Conservation (phyloP, 2,797 vertebrate genomes). For the Morelia viridis region DNA sequence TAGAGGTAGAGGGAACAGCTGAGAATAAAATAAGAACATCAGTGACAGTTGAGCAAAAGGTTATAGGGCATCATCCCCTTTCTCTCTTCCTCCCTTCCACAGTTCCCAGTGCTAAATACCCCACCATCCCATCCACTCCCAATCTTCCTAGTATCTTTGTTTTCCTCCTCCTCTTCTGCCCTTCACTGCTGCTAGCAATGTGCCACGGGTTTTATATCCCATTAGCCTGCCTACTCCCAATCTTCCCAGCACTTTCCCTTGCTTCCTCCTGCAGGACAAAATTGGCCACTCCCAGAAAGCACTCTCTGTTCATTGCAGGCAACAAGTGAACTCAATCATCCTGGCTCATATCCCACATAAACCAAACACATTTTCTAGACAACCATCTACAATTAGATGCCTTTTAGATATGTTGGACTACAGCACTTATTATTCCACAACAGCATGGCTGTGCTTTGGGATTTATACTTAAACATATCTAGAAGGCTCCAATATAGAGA, state of each 20-base stretch:
- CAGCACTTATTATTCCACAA: background rate
- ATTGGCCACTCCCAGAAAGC: background rate
- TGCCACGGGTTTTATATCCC: background rate
- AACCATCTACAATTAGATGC: background rate
- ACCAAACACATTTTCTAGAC: background rate
- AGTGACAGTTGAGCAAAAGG: background rate
- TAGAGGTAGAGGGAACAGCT: background rate
- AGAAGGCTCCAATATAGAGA: background rate
- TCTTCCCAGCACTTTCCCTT: background rate
- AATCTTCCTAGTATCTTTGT: background rate
- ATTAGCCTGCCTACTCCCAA: background rate
- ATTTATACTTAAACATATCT: background rate
- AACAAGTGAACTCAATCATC: background rate
- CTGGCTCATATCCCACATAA: background rate
- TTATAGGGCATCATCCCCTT: background rate
- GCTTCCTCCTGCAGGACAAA: background rate
- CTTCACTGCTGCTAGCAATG: background rate
- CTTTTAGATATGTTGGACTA: background rate
- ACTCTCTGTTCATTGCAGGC: background rate
- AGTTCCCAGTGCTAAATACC: background rate
- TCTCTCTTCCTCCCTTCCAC: background rate
- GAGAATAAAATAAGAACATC: background rate
- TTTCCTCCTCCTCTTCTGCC: background rate
- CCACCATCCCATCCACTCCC: background rate
- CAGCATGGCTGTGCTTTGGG: background rate